Evolutionary conservation across 2,888 invertebrate genomes (phyloP).

Genomic region (Elegia similella): DNA sequence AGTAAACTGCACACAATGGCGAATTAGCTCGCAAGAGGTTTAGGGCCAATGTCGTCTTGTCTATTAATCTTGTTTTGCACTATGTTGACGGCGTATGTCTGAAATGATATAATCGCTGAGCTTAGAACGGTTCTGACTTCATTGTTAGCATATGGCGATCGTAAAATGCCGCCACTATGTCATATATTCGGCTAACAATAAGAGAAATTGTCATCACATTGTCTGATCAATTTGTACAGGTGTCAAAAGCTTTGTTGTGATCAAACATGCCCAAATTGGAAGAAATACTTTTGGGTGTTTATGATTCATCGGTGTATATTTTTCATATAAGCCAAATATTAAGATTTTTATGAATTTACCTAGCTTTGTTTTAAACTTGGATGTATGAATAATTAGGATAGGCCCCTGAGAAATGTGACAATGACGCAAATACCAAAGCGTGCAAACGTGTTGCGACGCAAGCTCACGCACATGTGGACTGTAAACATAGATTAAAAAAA

Average conservation of each 20-base stretch:
- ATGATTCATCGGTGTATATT: background rate
- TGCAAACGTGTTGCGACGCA: no score
- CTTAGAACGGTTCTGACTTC: slow-evolving; percentile 14
- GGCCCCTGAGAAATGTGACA: no score
- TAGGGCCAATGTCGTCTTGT: slow-evolving; percentile 42
- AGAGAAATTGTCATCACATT: slow-evolving; percentile 11
- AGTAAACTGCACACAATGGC: slow-evolving; percentile 51
- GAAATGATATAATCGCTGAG: slow-evolving; percentile 16
- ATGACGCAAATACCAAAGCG: no score
- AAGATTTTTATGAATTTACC: no score
- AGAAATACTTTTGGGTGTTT: background rate
- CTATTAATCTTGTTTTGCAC: slow-evolving; percentile 23
- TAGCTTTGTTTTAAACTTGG: no score
- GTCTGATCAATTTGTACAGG: slow-evolving; percentile 12
- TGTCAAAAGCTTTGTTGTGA: slow-evolving; percentile 4
- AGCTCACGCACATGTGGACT: no score
- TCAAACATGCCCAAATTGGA: slow-evolving; percentile 1
- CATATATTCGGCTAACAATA: background rate
- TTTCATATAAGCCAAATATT: background rate
- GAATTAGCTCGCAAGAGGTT: slow-evolving; percentile 45
- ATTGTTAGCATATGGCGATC: slow-evolving; percentile 2
- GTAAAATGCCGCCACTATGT: background rate
- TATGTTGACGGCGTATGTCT: slow-evolving; percentile 17
- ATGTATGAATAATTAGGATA: no score
- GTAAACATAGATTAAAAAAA: no score